Conservation (phyloP, 35 echinoderm and acorn worm genomes). For the Lytechinus pictus region DNA sequence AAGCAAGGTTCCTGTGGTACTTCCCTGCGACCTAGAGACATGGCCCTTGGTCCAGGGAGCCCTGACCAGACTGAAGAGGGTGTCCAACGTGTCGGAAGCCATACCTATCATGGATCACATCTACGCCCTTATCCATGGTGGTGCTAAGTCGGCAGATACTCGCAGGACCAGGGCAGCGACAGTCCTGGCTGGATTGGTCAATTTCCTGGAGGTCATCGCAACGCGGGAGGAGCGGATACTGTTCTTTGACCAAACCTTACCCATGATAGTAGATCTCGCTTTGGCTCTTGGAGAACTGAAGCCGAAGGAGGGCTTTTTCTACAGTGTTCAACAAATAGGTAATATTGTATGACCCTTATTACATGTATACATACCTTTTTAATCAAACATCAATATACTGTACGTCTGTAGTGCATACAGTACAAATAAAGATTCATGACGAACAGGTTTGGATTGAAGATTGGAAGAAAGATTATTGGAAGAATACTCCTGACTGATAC, state of each 20-base stretch:
- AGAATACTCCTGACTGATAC: too few relatives aligned
- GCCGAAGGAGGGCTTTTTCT: slow-evolving; percentile 34
- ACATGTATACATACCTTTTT: not conserved
- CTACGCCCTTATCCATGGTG: slow-evolving; percentile 17
- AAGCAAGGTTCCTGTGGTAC: not conserved
- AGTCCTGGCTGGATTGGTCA: not conserved
- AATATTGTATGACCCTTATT: not conserved
- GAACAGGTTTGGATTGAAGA: too few relatives aligned
- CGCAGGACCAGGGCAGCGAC: not conserved
- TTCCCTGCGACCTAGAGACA: slow-evolving; percentile 19
- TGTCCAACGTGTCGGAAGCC: not conserved
- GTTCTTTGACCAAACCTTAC: slow-evolving; percentile 25
- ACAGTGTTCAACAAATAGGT: slow-evolving; percentile 41
- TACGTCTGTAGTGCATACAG: not conserved
- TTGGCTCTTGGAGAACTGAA: slow-evolving; percentile 29
- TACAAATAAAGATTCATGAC: too few relatives aligned
- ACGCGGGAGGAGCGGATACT: not conserved
- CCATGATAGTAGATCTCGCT: not conserved
- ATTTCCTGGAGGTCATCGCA: slow-evolving; percentile 21
- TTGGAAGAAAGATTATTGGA: too few relatives aligned
- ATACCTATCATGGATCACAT: slow-evolving; percentile 4
- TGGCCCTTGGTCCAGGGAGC: slow-evolving; percentile 17
- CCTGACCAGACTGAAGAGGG: not conserved
- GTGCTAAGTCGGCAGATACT: not conserved
- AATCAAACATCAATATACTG: not conserved